Conservation (phyloP, 2,797 vertebrate genomes). For the Crenichthys baileyi region DNA sequence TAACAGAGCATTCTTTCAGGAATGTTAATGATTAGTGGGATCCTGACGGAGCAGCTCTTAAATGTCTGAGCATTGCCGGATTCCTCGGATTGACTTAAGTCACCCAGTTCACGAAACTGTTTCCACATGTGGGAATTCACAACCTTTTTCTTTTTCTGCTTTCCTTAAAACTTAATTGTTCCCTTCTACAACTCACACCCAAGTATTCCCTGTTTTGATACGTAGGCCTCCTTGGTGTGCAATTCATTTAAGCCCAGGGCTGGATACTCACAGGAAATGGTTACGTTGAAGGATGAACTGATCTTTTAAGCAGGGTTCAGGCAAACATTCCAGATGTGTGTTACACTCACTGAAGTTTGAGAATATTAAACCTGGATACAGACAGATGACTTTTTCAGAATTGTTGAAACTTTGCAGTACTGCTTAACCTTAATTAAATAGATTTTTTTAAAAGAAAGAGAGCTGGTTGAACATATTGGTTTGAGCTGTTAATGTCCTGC, state of each 20-base stretch:
- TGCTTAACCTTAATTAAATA: neutral
- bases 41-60: conserved; percentile 75
- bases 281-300: conserved; percentile 55
- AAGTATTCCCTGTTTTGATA: conserved; percentile 49
- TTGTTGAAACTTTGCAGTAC: conserved; percentile 22
- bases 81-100: conserved; percentile 75
- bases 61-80: conserved; percentile 74
- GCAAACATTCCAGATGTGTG: conserved; percentile 58
- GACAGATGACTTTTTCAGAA: conserved; percentile 14
- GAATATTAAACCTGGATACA: conserved; percentile 26
- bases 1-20: conserved; percentile 76
- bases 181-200: conserved; percentile 30
- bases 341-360: conserved; percentile 37
- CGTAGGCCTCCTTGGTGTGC: conserved; percentile 57
- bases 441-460: neutral
- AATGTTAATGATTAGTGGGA: conserved; percentile 85
- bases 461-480: conserved; percentile 14
- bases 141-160: conserved; percentile 43
- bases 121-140: conserved; percentile 78
- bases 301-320: conserved; percentile 44
- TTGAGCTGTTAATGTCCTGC: conserved; percentile 25
- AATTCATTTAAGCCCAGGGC: conserved; percentile 47
- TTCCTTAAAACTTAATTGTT: conserved; percentile 39
- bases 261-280: conserved; percentile 67
- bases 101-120: conserved; percentile 62